Evolutionary conservation across 2,113 vertebrate genomes (phyloP).

Genomic region (Fregetta grallaria): DNA sequence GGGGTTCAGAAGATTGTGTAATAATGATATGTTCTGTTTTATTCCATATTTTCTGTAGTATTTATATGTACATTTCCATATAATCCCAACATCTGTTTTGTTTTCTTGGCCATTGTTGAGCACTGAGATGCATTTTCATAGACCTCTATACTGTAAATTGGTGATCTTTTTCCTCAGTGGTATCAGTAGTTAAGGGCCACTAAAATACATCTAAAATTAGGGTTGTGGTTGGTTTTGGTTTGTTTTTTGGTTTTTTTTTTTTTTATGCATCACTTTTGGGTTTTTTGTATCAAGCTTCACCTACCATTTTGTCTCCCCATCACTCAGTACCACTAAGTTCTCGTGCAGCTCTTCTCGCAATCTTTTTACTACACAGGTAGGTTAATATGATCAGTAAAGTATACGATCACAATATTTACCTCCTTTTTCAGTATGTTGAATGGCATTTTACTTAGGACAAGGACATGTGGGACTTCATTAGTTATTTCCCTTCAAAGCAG

Average conservation of each 20-base stretch:
- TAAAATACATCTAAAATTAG: not conserved
- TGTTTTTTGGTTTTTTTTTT: no score
- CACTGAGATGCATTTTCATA: not conserved
- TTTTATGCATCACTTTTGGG: accelerated
- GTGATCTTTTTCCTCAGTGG: not conserved
- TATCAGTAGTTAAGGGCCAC: not conserved
- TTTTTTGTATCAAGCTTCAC: not conserved
- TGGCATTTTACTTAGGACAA: not conserved
- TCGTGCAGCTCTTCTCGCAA: not conserved
- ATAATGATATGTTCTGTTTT: not conserved
- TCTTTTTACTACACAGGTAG: not conserved
- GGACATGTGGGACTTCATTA: not conserved
- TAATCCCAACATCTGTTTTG: not conserved
- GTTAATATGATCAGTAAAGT: not conserved
- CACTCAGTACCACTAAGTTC: not conserved
- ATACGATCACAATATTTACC: not conserved
- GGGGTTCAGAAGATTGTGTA: not conserved
- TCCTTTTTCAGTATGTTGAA: not conserved
- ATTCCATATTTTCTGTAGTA: not conserved
- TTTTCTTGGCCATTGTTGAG: not conserved
- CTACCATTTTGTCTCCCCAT: not conserved
- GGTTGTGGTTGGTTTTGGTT: no score
- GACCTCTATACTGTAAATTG: not conserved
- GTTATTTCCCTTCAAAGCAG: not conserved
- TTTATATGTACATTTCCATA: not conserved